Evolutionary conservation across 2,888 invertebrate genomes (phyloP), one percentile per base, ranked within the genome.

Genomic region (Chorisops tibialis): DNA sequence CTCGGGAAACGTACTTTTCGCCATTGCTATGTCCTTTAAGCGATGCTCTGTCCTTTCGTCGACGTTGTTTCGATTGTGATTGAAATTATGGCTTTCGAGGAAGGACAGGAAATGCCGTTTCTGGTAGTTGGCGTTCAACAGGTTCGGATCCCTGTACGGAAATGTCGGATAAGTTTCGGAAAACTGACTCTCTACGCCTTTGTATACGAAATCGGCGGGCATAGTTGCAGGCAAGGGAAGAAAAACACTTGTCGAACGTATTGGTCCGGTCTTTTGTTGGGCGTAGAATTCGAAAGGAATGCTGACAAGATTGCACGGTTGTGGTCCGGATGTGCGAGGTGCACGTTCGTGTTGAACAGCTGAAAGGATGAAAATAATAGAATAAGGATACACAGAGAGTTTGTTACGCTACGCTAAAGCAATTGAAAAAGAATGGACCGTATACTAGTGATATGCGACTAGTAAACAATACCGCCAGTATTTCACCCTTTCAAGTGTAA

Each of bases 291-390:
- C 62, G 37, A 41, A 56, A n/a, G 54, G 41, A 14, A 62, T 41
- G 49, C 56, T 35, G n/a, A 58, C 45, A 39, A 56, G 45, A 75
- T 73, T 47, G 75, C 75, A 67, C 73, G 74, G 61, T 75, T 76
- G 75, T 14, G 70, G 50, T 14, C 62, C 70, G 1, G 77, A 71
- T 1, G 83, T 79, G 47, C 93, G 82, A 0, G 93, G 92, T 9
- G 93, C 92, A 66, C 94, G 81, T 78, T 94, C 94, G 76, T 94
- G 93, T 74, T 94, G 93, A 18, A 94, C 94, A 63, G 94, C 94
- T 94, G 82, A 54, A 80, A 78, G 61, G 63, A 62, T 63, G 49
- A 30, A 30, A 24, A 30, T 7, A 30, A 2, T 30, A 30, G 9
- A 9, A 5, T 24, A n/a, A n/a, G n/a, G n/a, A n/a, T n/a, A n/a